Percentiles rank a stretch among this genome's conserved stretches.
phyloP scores from a whole-genome alignment of 2,888 invertebrate genomes.

The Orchesella flavescens region DNA sequence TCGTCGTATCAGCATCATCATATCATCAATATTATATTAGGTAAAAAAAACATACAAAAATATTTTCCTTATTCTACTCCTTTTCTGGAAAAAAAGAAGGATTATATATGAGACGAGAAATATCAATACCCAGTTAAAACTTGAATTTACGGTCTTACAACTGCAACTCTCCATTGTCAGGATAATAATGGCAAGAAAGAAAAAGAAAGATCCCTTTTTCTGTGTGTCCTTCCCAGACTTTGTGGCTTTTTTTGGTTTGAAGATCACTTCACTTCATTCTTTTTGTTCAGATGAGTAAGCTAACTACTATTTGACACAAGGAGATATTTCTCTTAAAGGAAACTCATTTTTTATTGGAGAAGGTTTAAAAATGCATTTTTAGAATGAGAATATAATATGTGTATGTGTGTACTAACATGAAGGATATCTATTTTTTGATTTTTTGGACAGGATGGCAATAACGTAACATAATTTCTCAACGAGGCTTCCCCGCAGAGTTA shows the following conservation, averaged over 20 bases:
- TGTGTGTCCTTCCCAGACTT: conserved; percentile 55
- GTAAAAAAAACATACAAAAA: conserved; percentile 45
- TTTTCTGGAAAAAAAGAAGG: conserved; percentile 20
- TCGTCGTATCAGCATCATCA: conserved; percentile 5
- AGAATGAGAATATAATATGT: not conserved
- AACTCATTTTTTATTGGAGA: conserved; percentile 39
- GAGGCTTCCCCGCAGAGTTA: conserved; percentile 45
- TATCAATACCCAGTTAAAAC: conserved; percentile 57
- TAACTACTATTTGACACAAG: conserved; percentile 42
- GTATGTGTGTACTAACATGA: conserved; percentile 10
- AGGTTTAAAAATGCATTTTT: conserved; percentile 28
- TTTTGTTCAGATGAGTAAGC: not conserved
- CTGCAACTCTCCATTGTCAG: conserved; percentile 20
- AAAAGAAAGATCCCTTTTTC: conserved; percentile 13
- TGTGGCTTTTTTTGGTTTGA: conserved; percentile 32
- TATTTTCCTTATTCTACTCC: conserved; percentile 26
- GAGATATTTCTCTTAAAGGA: conserved; percentile 35
- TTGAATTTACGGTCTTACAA: conserved; percentile 45
- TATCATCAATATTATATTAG: conserved; percentile 14
- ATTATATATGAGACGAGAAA: conserved; percentile 49
- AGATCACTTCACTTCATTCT: too few relatives aligned
- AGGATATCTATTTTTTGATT: conserved; percentile 48
- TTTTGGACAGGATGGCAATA: conserved; percentile 57
- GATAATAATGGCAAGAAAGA: not conserved
- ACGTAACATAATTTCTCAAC: conserved; percentile 14